Evolutionary conservation across 2,797 vertebrate species (phyloP).

Genomic region (Chelidonichthys spinosus): DNA sequence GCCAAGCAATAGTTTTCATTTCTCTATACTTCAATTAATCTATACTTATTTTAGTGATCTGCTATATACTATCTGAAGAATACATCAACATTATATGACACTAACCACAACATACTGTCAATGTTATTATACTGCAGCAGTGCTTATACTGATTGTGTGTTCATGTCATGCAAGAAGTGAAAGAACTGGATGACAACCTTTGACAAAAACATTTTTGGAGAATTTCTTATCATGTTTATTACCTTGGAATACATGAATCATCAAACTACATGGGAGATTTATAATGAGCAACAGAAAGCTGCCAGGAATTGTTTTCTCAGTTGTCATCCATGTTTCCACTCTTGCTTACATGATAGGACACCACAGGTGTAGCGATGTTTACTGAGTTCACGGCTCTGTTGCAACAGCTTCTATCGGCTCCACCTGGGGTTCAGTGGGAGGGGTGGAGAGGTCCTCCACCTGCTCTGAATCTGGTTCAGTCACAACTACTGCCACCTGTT

Average conservation of each 20-base stretch:
- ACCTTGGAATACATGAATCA: no score
- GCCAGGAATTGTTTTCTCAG: not conserved
- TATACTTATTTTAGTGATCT: slow-evolving; percentile 9
- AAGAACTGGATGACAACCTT: not conserved
- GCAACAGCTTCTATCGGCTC: slow-evolving; percentile 75
- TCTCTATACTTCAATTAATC: not conserved
- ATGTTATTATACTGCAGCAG: not conserved
- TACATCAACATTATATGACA: slow-evolving; percentile 28
- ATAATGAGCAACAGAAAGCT: not conserved
- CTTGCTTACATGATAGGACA: slow-evolving; percentile 6
- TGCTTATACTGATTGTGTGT: not conserved
- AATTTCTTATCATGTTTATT: not conserved
- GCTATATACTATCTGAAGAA: slow-evolving; percentile 8
- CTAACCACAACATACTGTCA: not conserved
- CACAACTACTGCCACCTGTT: slow-evolving; percentile 81
- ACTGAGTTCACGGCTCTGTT: slow-evolving; percentile 36
- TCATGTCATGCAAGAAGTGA: slow-evolving; percentile 42
- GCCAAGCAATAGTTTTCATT: not conserved
- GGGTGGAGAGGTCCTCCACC: slow-evolving; percentile 76
- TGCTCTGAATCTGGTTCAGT: slow-evolving; percentile 73
- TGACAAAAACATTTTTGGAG: not conserved
- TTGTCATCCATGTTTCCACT: not conserved
- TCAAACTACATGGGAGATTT: not conserved
- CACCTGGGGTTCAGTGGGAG: slow-evolving; percentile 84
- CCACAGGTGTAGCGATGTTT: not conserved